Evolutionary conservation across 1,140 invertebrate species (phyloP), one percentile per base, ranked within the genome.

Genomic region (Conus ventricosus): DNA sequence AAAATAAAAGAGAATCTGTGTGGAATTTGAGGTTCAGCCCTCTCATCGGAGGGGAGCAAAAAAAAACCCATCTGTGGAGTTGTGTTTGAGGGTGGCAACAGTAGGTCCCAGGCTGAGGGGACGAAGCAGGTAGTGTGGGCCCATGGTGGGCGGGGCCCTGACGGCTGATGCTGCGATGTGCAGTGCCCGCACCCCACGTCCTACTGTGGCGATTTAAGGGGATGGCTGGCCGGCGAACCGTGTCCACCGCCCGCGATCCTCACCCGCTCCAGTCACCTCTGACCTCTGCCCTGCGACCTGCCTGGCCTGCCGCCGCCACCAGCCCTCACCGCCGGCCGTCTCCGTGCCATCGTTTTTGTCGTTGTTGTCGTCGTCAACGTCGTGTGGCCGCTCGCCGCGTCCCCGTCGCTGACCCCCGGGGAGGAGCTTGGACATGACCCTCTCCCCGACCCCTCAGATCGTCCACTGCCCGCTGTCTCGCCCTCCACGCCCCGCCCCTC

Each of bases 401-500:
- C 27, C 27, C n/a, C 54, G 85, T 51, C 75, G 63, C 23, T n/a
- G 85, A 57, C 75, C 85, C 85, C 71, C 85, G 25, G 85, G 85
- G 85, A 87, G 85, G 85, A 78, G 85, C 20, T 87, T 27, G 85
- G 85, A 54, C 75, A 87, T 87, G 85, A 87, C 85, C 85, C 85
- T 13, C 25, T 75, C 85, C 85, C 75, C 71, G 39, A 57, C 71
- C 71, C 85, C 51, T 75, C 84, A 23, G 13, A 7, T 63, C 53
- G 63, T 54, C 83, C 83, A 67, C n/a, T 60, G 57, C 83, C 55
- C 55, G 83, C 55, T 84, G 83, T 84, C 83, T 83, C 83, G 67
- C 83, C 71, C 84, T 11, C 54, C 39, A 17, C 84, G 4, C 11
- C 84, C 39, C 27, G n/a, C n/a, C 10, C 57, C 7, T 57, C 55